Conservation (phyloP, 2,888 invertebrate genomes). For the Oeneis ivallda region DNA sequence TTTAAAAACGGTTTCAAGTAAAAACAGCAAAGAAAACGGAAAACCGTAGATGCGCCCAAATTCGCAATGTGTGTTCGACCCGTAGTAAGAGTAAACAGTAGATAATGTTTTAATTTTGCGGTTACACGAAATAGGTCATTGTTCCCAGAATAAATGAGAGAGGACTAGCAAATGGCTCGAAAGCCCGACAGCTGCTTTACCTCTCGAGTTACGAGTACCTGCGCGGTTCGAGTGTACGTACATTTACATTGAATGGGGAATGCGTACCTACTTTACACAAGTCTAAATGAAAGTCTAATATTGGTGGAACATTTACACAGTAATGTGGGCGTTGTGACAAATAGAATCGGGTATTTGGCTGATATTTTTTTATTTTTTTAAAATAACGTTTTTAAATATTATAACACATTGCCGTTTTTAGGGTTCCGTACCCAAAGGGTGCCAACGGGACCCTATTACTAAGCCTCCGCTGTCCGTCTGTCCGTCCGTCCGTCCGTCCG, state of each 20-base stretch:
- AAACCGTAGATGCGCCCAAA: not conserved
- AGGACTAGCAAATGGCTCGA: constrained; percentile 22
- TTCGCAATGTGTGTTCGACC: not conserved
- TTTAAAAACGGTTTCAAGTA: no score
- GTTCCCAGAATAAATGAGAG: constrained; percentile 23
- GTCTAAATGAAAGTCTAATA: constrained; percentile 4
- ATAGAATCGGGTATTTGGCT: no score
- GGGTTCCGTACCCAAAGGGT: no score
- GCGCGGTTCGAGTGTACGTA: constrained; percentile 3
- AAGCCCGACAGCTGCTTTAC: constrained; percentile 23
- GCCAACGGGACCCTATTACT: no score
- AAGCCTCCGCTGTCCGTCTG: no score
- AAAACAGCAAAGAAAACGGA: not conserved
- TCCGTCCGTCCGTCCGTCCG: no score
- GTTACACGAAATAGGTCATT: constrained; percentile 22
- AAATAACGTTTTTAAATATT: no score
- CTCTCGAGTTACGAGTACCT: constrained; percentile 20
- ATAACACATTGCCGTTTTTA: no score
- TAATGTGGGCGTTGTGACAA: not conserved
- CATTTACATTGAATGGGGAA: constrained; percentile 16
- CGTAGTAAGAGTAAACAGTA: constrained; percentile 17
- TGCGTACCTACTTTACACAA: constrained; percentile 10
- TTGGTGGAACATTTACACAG: not conserved
- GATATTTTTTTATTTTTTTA: no score
- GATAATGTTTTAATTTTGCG: constrained; percentile 24